Evolutionary conservation across 2,797 vertebrate species (phyloP).

Genomic region (Hyperoplus immaculatus): DNA sequence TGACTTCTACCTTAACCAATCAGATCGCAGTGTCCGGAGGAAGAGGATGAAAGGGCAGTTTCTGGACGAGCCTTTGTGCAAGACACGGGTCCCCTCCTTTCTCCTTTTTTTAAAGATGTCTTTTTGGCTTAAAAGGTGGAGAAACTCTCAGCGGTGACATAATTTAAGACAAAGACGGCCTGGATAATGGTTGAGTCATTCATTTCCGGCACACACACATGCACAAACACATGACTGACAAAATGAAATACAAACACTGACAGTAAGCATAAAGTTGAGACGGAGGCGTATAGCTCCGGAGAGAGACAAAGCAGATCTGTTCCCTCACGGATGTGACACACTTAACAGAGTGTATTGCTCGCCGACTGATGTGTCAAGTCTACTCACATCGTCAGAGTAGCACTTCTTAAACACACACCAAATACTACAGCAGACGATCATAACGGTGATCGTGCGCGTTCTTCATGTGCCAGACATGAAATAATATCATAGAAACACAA

Average conservation of each 20-base stretch:
- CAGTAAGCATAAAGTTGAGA: conserved; percentile 58
- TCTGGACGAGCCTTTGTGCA: conserved; percentile 34
- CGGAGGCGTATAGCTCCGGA: conserved; percentile 36
- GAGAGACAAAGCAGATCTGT: conserved; percentile 50
- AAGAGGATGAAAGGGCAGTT: conserved; percentile 33
- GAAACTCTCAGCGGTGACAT: conserved; percentile 41
- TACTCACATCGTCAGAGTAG: conserved; percentile 35
- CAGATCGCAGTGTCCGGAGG: conserved; percentile 14
- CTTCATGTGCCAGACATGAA: conserved; percentile 6
- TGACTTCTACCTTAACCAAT: conserved; percentile 35
- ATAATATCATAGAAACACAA: neutral
- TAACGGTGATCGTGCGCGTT: neutral
- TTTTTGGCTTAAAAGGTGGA: conserved; percentile 47
- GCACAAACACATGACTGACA: conserved; percentile 43
- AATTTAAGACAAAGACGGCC: conserved; percentile 46
- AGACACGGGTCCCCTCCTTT: conserved; percentile 56
- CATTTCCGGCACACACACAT: conserved; percentile 31
- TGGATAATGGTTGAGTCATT: conserved; percentile 42
- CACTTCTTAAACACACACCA: conserved; percentile 29
- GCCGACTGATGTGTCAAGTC: conserved; percentile 49
- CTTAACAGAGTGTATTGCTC: conserved; percentile 33
- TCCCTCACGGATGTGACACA: conserved; percentile 39
- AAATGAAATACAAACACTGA: conserved; percentile 49
- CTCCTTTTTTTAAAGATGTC: conserved; percentile 62
- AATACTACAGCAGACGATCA: conserved; percentile 21